Conservation (phyloP, 2,113 vertebrate genomes). For the Ifrita kowaldi region DNA sequence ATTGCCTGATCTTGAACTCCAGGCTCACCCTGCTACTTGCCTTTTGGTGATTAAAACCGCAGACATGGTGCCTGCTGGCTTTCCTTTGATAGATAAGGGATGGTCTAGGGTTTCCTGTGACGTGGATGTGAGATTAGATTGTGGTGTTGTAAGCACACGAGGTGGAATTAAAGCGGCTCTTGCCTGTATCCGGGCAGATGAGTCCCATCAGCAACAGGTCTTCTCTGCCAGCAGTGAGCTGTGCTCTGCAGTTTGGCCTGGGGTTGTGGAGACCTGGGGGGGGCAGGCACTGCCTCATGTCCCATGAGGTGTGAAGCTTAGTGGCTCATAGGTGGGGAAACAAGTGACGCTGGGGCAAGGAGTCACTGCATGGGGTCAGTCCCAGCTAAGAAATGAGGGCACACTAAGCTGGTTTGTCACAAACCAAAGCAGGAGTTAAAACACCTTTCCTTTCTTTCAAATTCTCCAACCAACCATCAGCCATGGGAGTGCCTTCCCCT, state of each 20-base stretch:
- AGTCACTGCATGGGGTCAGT: background rate
- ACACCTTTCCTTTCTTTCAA: background rate
- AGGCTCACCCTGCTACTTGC: background rate
- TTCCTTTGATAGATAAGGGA: slow-evolving; percentile 52
- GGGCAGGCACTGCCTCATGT: background rate
- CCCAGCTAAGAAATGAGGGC: background rate
- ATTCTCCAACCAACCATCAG: background rate
- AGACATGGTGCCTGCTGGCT: background rate
- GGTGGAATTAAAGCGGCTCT: background rate
- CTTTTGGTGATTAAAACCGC: background rate
- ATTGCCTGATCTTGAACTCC: slow-evolving; percentile 44
- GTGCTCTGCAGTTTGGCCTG: background rate
- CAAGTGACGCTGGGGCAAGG: background rate
- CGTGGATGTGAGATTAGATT: slow-evolving; percentile 61
- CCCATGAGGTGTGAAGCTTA: background rate
- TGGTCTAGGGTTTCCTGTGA: slow-evolving; percentile 44
- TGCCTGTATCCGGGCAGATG: background rate
- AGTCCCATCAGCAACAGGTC: background rate
- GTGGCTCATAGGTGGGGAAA: background rate
- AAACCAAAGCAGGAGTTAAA: background rate
- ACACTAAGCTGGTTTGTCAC: background rate
- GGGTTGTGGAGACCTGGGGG: background rate
- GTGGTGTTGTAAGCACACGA: background rate
- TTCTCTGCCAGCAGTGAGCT: background rate
- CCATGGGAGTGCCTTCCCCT: background rate